Percentiles rank a stretch among this genome's conserved stretches.
Conservation (phyloP, 2,888 invertebrate species). For the Deladenus siricidicola region DNA sequence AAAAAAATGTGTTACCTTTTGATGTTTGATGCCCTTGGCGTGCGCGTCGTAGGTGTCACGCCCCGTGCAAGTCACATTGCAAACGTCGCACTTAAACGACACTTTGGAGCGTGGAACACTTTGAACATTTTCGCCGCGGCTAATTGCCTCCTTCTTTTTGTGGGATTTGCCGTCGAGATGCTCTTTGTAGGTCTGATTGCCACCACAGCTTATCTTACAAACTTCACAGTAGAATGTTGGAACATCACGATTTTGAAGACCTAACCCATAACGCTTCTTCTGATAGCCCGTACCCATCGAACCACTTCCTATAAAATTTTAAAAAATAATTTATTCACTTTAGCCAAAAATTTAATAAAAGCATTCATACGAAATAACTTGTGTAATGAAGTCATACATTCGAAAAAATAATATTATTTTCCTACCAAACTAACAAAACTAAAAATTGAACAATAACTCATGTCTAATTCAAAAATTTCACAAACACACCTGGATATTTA, state of each 20-base stretch:
- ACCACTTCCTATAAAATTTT: neutral
- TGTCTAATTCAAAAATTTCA: neutral
- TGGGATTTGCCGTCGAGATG: constrained; percentile 97
- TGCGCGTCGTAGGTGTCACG: constrained; percentile 90
- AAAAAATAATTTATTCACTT: neutral
- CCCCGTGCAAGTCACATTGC: constrained; percentile 96
- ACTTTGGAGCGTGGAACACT: constrained; percentile 57
- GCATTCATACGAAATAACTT: no score
- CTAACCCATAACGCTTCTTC: constrained; percentile 19
- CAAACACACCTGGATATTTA: neutral
- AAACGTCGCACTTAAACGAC: constrained; percentile 84
- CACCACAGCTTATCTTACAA: constrained; percentile 64
- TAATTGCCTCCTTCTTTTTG: constrained; percentile 82
- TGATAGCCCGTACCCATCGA: neutral
- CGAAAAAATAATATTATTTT: neutral
- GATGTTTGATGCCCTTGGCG: constrained; percentile 93
- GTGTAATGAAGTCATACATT: no score
- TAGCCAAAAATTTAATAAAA: neutral
- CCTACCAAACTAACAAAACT: neutral
- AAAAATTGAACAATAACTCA: neutral
- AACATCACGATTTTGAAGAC: constrained; percentile 13
- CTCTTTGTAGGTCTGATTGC: constrained; percentile 72
- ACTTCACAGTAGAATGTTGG: constrained; percentile 76
- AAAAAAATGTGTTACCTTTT: constrained; percentile 66
- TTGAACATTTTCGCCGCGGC: constrained; percentile 14